Base-by-base conservation (phyloP, 1,140 invertebrate genomes). In the Globodera ellingtonae region DNA sequence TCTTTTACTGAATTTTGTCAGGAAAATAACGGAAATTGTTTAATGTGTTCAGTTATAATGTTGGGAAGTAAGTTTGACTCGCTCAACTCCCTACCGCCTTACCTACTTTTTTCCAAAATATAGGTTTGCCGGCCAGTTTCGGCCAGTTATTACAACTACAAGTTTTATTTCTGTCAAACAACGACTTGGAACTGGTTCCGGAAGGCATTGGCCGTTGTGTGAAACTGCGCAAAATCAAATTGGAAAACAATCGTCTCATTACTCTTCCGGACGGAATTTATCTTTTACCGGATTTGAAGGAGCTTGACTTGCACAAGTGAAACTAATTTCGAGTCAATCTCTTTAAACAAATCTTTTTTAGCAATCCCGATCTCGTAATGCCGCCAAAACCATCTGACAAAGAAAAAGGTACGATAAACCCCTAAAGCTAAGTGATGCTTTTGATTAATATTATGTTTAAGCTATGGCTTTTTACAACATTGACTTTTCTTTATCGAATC, bases 181-280 rank as follows among this genome's bases (percentile, higher is more conserved):
- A 99, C 91, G 93, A 94, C 83, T 91, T 99, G 24, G 96, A 99
- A 92, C 97, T 98, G 94, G 97, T 99, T 86, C 97, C 98, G 5
- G 98, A 99, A 92, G 96, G 97, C 72, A 91, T 98, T 59, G 97
- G 94, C 91, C 93, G 96, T 89, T 99, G 97, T 91, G 96, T 95
- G 0, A 95, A 95, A 15, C 91, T 99, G 75, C 98, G 97, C 89
- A 95, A 95, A 90, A 90, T 99, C 35, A 95, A 98, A 89, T 90
- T 99, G 77, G 94, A 95, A 84, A 94, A 93, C 79, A 99, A 99
- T 91, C 92, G 93, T 52, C 91, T 99, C 35, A 96, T 99, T 70
- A 98, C 97, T 0, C 90, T 99, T 70, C 98, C 98, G 4, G 97
- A 99, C 90, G 95, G 97, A 3, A 95, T 99, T 84, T 96, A 99